These are phyloP conservation scores for Pristionchus fissidentatus DNA, from an alignment of 2,888 invertebrate genomes.

Conservation along the genomic window DNA sequence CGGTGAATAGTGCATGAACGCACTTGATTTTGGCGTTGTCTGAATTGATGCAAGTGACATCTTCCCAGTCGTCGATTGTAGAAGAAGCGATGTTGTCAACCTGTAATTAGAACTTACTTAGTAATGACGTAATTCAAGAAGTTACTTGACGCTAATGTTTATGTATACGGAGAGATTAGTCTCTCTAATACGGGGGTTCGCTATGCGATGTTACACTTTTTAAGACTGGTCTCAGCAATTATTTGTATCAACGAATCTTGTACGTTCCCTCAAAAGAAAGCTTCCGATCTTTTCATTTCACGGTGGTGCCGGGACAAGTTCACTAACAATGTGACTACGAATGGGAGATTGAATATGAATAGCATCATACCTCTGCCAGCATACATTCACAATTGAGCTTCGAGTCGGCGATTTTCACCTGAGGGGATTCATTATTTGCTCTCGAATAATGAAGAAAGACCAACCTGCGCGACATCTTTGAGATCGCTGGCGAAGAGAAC, in stretches of 20 bases:
- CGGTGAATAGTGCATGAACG: neutral
- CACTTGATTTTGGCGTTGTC: conserved; percentile 19
- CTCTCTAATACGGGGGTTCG: no score
- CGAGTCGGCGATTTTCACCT: conserved; percentile 44
- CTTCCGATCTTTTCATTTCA: neutral
- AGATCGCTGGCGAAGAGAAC: conserved; percentile 44
- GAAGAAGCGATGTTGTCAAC: conserved; percentile 43
- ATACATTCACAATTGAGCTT: conserved; percentile 46
- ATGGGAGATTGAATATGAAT: no score
- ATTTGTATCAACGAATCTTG: no score
- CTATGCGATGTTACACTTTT: no score
- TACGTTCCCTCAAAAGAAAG: neutral
- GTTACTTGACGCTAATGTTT: neutral
- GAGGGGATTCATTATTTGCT: conserved; percentile 1
- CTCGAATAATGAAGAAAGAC: neutral
- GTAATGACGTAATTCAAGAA: neutral
- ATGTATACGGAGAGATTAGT: neutral
- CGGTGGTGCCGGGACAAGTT: no score
- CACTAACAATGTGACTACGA: no score
- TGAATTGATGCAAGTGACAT: neutral
- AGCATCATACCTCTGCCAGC: conserved; percentile 20
- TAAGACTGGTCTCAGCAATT: no score
- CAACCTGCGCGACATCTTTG: conserved; percentile 42
- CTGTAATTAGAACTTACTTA: no score
- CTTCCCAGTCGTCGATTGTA: conserved; percentile 47